Base-by-base conservation (phyloP, 1,140 invertebrate species). In the Penaeus vannamei region DNA sequence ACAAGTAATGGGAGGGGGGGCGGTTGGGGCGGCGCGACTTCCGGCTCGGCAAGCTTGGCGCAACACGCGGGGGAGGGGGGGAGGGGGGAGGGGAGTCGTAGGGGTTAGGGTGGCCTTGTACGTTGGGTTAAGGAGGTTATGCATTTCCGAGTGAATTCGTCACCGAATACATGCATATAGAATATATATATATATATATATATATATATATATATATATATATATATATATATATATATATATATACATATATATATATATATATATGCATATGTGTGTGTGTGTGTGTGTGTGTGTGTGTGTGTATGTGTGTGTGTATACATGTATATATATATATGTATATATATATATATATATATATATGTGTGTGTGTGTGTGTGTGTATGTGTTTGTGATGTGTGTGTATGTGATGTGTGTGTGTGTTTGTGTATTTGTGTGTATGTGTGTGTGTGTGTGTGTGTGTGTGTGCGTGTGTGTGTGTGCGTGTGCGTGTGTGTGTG, bases 201-300 rank as follows among this genome's bases (percentile, higher is more conserved):
- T 62, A 62, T 83, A 62, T 83, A 62, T 83, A 62, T 83, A 62
- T 83, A 83, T 83, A 83, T 83, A 62, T 83, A 83, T 62, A 83
- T 83, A 83, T 83, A 83, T 83, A 61, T 83, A 83, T 83, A 83
- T 83, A 62, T 83, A 83, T 62, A 83, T 83, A 83, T 83, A 83
- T 83, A 83, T 59, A 62, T 83, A 83, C 62, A 62, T 83, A 83
- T 83, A 61, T 83, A 83, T 83, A 61, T 83, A 83, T 83, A 26
- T 83, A 83, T 83, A 61, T 83, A 83, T 60, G 62, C 62, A 32
- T 83, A 83, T 83, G 62, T 83, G 62, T 62, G 62, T 83, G 62
- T 83, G 62, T 83, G 62, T 61, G 62, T 83, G 62, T 83, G 62
- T 83, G 46, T 83, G 62, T 61, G 62, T 61, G 62, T 83, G 62